Base-by-base conservation (phyloP, 2,888 invertebrate species). In the Fissipunctia ypsillon region DNA sequence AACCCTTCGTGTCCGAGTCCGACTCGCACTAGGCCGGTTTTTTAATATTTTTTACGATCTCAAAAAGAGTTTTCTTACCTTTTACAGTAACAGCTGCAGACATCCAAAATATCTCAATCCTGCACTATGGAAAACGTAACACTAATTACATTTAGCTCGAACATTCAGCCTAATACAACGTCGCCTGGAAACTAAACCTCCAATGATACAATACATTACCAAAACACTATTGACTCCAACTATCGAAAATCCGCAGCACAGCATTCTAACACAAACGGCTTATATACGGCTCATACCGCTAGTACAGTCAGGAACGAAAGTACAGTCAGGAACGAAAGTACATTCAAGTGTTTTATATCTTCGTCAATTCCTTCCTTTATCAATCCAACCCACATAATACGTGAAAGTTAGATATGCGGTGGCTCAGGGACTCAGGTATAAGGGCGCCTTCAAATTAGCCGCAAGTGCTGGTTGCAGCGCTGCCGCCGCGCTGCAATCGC, bases 221-320 rank as follows among this genome's bases (percentile, higher is more conserved):
- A 22, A 65, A 54, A 67, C 45, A 43, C 28, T 64, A 65, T 68
- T 73, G 59, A 61, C 52, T 45, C 3, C 16, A 50, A 77, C 67
- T 72, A 66, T 82, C 48, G 60, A 69, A 50, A 69, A 83, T 68
- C 50, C 59, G 28, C 48, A 71, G 41, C n/a, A 50, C 35, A 54
- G 61, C 50, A 50, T 60, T 52, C 64, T 45, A 50, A 66, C 69
- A 81, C 69, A 69, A 56, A 65, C 43, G 50, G 75, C 43, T 56
- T 70, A 31, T 68, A 48, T 7, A 22, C 31, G 25, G 69, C 48
- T 56, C n/a, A 67, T 45, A 52, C 45, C 12, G 25, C 16, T 57
- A n/a, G 60, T 80, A 74, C 65, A 56, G 66, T 60, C 43, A 22
- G 14, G 19, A 25, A 25, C 50, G 10, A 45, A 69, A 54, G 3